Percentiles rank a stretch among this genome's conserved stretches.
phyloP scores from a whole-genome alignment of 2,797 vertebrate species.

The Enteromius radiatus region DNA sequence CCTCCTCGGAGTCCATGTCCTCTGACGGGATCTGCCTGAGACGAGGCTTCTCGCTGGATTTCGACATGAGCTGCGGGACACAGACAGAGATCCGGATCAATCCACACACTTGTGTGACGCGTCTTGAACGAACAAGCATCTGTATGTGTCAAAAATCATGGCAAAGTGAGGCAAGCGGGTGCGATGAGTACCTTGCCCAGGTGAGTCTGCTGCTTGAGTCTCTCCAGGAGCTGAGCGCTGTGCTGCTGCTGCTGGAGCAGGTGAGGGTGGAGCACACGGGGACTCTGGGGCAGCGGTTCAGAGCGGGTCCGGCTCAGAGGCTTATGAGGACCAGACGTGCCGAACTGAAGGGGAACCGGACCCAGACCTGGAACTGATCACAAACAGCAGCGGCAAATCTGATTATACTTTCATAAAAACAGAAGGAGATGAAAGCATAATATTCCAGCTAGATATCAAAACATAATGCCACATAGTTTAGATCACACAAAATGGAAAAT shows the following conservation, averaged over 20 bases:
- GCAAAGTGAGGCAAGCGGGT: neutral
- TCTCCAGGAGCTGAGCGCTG: conserved; percentile 84
- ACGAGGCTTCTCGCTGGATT: conserved; percentile 90
- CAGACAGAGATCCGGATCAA: conserved; percentile 1
- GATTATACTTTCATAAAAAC: conserved; percentile 8
- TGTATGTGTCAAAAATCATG: neutral
- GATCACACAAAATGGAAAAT: conserved; percentile 13
- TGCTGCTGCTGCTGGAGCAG: conserved; percentile 87
- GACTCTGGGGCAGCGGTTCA: conserved; percentile 89
- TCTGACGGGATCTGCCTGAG: conserved; percentile 93
- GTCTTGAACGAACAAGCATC: neutral
- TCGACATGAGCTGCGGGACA: conserved; percentile 78
- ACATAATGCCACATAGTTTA: conserved; percentile 13
- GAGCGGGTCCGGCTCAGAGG: conserved; percentile 92
- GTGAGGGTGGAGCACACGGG: conserved; percentile 80
- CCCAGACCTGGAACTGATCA: conserved; percentile 85
- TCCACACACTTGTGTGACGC: neutral
- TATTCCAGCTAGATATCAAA: conserved; percentile 6
- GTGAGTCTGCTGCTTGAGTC: conserved; percentile 87
- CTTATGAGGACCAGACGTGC: conserved; percentile 82
- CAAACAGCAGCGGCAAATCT: conserved; percentile 19
- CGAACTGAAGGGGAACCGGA: conserved; percentile 82
- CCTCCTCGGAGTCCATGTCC: conserved; percentile 89
- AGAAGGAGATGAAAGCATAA: conserved; percentile 18
- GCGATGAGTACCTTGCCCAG: conserved; percentile 79